Evolutionary conservation across 2,113 vertebrate genomes (phyloP), one percentile per base, ranked within the genome.

Genomic region (Chloebia gouldiae): DNA sequence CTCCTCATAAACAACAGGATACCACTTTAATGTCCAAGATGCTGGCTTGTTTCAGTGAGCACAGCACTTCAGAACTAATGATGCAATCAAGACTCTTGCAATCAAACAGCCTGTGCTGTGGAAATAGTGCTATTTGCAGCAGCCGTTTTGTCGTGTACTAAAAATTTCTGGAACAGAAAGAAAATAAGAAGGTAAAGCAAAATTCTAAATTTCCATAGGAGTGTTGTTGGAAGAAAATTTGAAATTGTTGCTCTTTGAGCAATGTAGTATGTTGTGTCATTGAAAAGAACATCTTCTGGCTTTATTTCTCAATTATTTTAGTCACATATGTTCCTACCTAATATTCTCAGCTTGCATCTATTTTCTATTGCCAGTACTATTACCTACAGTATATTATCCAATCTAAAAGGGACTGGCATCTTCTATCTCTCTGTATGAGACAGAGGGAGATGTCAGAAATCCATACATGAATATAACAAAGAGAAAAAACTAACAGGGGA

Each of bases 31-130:
- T 98, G 98, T 98, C 98, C 98, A 98, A 98, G 98, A 98, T 97
- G 98, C 98, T 97, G 97, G 98, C 97, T 98, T 98, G 98, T 98
- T 97, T 98, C 98, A 98, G 98, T 98, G 98, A 98, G 98, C 98
- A 98, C 98, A 98, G 98, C 98, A 98, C 98, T 98, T 98, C 98
- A 98, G 98, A 97, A 98, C 98, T 98, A 98, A 98, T 98, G 98
- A 98, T 98, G 98, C 98, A 98, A 98, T 98, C 98, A 98, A 97
- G 98, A 97, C 97, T 97, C 97, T 97, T 98, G 98, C 98, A 98
- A 98, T 98, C 98, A 98, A 98, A 98, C 98, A 98, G 98, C 98
- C 98, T 97, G 97, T 97, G 97, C 98, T 97, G 97, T 97, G 98
- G 98, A 98, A 97, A 98, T 95, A 92, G 97, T 93, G 98, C 97